Percentiles rank a stretch among this genome's conserved stretches.
These are phyloP conservation scores for Peromyscus polionotus DNA, from an alignment of 2,113 vertebrate species.

Conservation along the genomic window DNA sequence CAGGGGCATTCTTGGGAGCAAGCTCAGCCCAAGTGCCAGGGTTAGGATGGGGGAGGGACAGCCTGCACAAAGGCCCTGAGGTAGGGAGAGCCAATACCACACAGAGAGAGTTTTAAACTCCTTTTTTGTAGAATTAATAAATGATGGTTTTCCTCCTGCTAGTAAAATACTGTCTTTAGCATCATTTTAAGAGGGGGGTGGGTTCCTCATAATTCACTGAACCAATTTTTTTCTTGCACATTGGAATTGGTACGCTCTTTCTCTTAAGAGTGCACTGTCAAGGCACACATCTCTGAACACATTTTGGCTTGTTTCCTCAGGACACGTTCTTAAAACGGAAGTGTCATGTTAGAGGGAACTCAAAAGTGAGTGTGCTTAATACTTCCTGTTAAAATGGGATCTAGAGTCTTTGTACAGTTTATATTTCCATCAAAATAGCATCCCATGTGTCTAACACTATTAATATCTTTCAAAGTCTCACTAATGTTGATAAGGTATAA, in stretches of 20 bases:
- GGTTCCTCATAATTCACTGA: constrained; percentile 24
- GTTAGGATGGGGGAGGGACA: neutral
- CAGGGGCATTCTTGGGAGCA: neutral
- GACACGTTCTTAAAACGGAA: neutral
- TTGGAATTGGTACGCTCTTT: neutral
- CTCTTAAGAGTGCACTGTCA: neutral
- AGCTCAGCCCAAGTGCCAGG: neutral
- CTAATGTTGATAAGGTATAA: neutral
- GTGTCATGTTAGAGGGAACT: neutral
- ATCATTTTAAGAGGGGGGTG: constrained; percentile 14
- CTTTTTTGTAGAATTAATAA: neutral
- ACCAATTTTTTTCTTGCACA: neutral
- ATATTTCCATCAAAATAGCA: neutral
- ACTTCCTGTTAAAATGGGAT: neutral
- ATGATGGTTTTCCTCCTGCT: neutral
- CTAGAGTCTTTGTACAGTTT: neutral
- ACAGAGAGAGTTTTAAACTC: neutral
- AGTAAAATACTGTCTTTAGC: neutral
- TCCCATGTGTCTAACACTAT: neutral
- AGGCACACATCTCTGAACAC: neutral
- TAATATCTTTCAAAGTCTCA: constrained; percentile 1
- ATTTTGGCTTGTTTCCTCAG: neutral
- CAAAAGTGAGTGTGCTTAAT: neutral
- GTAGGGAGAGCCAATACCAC: neutral
- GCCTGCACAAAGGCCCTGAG: no score